These are phyloP conservation scores for Mirza zaza DNA, from an alignment of 2,113 vertebrate species.

Conservation along the genomic window DNA sequence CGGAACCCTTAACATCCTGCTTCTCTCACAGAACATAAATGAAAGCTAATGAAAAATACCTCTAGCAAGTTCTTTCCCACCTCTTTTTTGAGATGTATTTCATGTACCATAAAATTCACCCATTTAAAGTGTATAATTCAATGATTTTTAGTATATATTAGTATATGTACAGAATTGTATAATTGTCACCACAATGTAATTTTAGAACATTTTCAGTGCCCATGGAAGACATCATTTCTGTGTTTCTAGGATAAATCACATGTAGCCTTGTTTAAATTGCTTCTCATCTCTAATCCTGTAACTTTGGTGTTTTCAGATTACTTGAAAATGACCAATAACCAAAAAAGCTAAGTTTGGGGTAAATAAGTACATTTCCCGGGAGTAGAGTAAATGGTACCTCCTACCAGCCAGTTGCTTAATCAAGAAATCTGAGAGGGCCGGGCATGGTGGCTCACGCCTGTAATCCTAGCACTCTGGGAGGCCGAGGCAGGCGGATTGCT, in stretches of 20 bases:
- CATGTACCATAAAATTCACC: not conserved
- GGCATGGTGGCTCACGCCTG: too few relatives aligned
- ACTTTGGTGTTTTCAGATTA: not conserved
- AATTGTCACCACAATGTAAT: not conserved
- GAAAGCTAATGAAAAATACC: not conserved
- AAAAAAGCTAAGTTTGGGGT: not conserved
- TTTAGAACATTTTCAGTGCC: not conserved
- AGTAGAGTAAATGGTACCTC: not conserved
- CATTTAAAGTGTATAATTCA: not conserved
- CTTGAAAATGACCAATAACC: not conserved
- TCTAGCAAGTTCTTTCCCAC: not conserved
- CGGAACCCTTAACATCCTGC: not conserved
- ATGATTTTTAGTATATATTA: not conserved
- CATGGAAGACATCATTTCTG: not conserved
- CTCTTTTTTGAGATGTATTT: not conserved
- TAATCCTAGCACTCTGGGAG: too few relatives aligned
- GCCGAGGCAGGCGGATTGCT: too few relatives aligned
- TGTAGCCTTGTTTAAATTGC: not conserved
- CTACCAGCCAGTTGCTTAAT: not conserved
- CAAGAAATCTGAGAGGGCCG: not conserved
- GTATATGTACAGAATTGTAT: not conserved
- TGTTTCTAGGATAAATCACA: constrained; percentile 12
- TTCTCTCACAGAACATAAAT: not conserved
- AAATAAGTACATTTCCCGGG: not conserved
- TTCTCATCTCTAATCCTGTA: not conserved